Evolutionary conservation across 2,888 invertebrate genomes (phyloP), one percentile per base, ranked within the genome.

Genomic region (Hetaerina titia): DNA sequence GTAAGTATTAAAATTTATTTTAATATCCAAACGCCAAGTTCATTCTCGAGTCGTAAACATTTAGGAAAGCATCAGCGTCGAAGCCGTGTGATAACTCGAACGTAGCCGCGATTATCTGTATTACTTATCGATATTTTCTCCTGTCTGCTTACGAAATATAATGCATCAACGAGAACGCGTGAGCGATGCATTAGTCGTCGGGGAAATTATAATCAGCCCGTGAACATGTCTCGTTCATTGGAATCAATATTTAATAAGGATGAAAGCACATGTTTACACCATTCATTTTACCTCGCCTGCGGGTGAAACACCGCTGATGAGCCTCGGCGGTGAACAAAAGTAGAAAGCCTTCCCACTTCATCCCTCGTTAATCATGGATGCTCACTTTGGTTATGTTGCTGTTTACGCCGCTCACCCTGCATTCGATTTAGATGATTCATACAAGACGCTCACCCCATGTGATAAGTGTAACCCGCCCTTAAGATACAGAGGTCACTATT

Each of bases 201-300:
- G 74, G 8, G 8, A 74, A 25, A 74, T 74, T 74, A 74, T 25
- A 74, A 74, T 25, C 8, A 25, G 74, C 74, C 74, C 74, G 25
- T 74, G 74, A 74, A 74, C 74, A 74, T 25, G 74, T 74, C 74
- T 13, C 25, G 74, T 25, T 25, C 25, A 25, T 25, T n/a, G 74
- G 74, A 74, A 74, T 74, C 25, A 74, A 74, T 74, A 74, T 74
- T 74, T 74, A 74, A 74, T 25, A 74, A 25, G 74, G 74, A 74
- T 74, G 74, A 74, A 25, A 74, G 74, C 74, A 74, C 74, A 74
- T 74, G 74, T 74, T 25, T 74, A 74, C 74, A 74, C 74, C n/a
- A 74, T 74, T 74, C n/a, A 74, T 25, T 25, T 74, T 25, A 60
- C 17, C 60, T 17, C 17, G 25, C 74, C 74, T n/a, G 25, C 74